Conservation (phyloP, 2,113 vertebrate genomes). For the Muntiacus reevesi region DNA sequence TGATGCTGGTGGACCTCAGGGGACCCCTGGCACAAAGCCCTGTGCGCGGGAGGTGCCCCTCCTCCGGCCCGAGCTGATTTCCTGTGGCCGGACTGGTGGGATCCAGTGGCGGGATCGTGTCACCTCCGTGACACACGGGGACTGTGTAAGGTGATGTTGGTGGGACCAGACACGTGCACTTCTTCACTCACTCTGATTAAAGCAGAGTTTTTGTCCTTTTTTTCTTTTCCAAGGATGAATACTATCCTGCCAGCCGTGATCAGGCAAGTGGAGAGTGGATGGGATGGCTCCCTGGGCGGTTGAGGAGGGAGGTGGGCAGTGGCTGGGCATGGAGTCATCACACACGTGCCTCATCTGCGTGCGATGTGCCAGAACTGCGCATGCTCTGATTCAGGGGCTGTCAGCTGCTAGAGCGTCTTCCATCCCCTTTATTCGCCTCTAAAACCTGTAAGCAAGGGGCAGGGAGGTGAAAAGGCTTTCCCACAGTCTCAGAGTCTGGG, state of each 20-base stretch:
- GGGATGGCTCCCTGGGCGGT: not conserved
- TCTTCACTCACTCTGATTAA: not conserved
- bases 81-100: not conserved
- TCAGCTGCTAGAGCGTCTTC: rapidly evolving
- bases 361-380: rapidly evolving
- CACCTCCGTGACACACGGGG: not conserved
- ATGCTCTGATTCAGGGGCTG: not conserved
- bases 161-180: not conserved
- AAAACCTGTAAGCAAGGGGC: not conserved
- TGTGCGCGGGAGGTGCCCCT: too few species aligned
- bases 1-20: not conserved
- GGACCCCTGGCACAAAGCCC: not conserved
- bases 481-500: not conserved
- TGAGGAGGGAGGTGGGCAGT: not conserved
- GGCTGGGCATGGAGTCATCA: rapidly evolving
- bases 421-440: not conserved
- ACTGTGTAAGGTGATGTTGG: not conserved
- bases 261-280: not conserved
- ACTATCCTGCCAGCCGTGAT: not conserved
- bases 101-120: too few species aligned
- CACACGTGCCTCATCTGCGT: rapidly evolving
- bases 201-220: not conserved
- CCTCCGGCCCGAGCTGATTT: not conserved
- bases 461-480: not conserved
- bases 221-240: not conserved